Conservation (phyloP, 1,140 invertebrate genomes). For the Temnothorax curvispinosus region DNA sequence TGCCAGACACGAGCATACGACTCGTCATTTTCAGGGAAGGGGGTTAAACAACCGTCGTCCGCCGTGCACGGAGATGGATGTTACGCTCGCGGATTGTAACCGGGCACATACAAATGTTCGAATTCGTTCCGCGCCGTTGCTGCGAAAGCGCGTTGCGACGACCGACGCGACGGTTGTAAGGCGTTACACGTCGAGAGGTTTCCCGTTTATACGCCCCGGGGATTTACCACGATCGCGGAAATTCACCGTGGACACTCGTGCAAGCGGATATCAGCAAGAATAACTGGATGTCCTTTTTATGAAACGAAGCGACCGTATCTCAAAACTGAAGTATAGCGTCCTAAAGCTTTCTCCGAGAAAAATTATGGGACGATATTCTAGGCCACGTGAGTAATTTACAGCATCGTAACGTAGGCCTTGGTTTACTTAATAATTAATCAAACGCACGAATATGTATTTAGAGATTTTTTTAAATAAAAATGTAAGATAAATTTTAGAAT, state of each 20-base stretch:
- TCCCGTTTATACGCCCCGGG: conserved; percentile 43
- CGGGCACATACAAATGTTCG: conserved; percentile 65
- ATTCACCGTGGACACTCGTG: conserved; percentile 26
- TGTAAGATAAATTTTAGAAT: neutral
- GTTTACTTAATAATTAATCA: neutral
- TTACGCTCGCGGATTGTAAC: conserved; percentile 45
- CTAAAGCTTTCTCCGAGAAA: conserved; percentile 22
- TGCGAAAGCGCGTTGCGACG: conserved; percentile 2
- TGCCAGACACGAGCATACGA: neutral
- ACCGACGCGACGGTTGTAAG: conserved; percentile 24
- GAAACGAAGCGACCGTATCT: neutral
- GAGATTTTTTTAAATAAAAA: neutral
- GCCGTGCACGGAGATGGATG: conserved; percentile 27
- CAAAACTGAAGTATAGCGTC: conserved; percentile 24
- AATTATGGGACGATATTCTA: conserved; percentile 18
- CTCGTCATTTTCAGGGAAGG: conserved; percentile 45
- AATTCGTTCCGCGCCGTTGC: conserved; percentile 45
- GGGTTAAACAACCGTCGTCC: conserved; percentile 28
- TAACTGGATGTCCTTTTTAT: conserved; percentile 44
- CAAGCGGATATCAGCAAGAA: conserved; percentile 5
- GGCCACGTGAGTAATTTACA: conserved; percentile 21
- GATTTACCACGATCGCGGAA: conserved; percentile 52
- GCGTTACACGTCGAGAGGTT: conserved; percentile 53
- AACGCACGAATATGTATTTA: neutral
- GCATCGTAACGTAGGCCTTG: neutral